A percentile compares a stretch with the other conserved stretches of the same genome.
These are phyloP conservation scores for Chromis chromis DNA, from an alignment of 2,797 vertebrate genomes.

Conservation along the genomic window DNA sequence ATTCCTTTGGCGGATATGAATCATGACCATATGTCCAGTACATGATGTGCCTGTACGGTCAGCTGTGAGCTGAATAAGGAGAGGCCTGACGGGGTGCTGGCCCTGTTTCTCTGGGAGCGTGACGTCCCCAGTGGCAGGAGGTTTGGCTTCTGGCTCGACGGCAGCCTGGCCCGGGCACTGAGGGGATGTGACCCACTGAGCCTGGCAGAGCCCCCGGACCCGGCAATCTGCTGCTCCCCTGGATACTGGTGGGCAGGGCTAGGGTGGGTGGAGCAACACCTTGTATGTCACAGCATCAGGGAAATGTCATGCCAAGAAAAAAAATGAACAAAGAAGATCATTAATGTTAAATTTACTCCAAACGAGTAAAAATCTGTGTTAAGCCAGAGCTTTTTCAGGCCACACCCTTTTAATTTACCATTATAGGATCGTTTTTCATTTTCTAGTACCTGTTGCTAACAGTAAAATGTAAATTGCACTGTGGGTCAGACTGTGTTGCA, in stretches of 20 bases:
- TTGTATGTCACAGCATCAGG: conserved; percentile 42
- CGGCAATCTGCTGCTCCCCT: conserved; percentile 79
- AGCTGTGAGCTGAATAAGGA: conserved; percentile 56
- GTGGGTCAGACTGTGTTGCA: too few species aligned
- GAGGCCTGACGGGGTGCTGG: conserved; percentile 44
- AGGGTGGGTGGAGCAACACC: conserved; percentile 22
- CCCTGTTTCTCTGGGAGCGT: conserved; percentile 58
- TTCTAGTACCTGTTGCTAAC: too few species aligned
- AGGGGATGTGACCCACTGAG: conserved; percentile 83
- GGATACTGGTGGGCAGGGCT: conserved; percentile 44
- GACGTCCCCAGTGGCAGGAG: conserved; percentile 67
- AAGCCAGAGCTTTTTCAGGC: neutral
- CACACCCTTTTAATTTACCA: neutral
- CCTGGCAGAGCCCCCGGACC: conserved; percentile 68
- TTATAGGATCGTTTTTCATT: neutral
- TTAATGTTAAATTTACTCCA: conserved; percentile 2
- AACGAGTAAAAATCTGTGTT: neutral
- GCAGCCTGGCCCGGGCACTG: conserved; percentile 58
- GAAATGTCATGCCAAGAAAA: conserved; percentile 31
- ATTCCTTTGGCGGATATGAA: conserved; percentile 63
- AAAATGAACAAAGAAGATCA: conserved; percentile 25
- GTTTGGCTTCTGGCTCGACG: conserved; percentile 57
- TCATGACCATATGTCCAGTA: conserved; percentile 76
- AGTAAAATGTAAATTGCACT: too few species aligned
- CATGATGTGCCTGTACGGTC: conserved; percentile 61